Evolutionary conservation across 1,140 invertebrate genomes (phyloP).

Genomic region (Lepidurus apus): DNA sequence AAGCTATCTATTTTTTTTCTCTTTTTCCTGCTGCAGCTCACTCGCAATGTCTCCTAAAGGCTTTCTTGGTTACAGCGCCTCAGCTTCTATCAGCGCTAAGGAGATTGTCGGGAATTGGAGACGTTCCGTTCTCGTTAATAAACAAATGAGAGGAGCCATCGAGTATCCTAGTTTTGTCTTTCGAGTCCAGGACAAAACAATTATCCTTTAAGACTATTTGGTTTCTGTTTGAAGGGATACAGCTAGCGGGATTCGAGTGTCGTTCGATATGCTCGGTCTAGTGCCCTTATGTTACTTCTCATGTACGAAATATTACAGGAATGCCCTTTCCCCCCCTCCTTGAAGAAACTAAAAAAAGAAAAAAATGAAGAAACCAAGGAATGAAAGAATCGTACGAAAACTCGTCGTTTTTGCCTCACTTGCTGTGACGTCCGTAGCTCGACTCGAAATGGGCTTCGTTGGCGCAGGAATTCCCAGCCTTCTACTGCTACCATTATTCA

Average conservation of each 20-base stretch:
- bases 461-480: background rate
- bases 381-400: background rate
- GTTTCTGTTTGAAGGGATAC: background rate
- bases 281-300: background rate
- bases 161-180: background rate
- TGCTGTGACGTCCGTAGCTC: background rate
- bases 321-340: background rate
- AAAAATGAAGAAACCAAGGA: background rate
- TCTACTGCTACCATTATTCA: background rate
- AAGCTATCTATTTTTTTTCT: background rate
- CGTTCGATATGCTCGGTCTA: background rate
- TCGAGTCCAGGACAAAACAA: background rate
- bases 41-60: background rate
- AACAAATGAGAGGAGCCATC: background rate
- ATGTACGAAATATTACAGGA: background rate
- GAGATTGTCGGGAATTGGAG: conserved; percentile 14
- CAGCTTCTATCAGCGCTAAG: background rate
- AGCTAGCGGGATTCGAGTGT: background rate
- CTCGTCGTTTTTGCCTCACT: background rate
- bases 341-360: background rate
- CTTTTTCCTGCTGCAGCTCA: background rate
- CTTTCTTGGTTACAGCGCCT: conserved; percentile 10
- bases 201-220: background rate
- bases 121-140: background rate
- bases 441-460: background rate